Conservation (phyloP, 2,113 vertebrate species). For the Gymnarchus niloticus region DNA sequence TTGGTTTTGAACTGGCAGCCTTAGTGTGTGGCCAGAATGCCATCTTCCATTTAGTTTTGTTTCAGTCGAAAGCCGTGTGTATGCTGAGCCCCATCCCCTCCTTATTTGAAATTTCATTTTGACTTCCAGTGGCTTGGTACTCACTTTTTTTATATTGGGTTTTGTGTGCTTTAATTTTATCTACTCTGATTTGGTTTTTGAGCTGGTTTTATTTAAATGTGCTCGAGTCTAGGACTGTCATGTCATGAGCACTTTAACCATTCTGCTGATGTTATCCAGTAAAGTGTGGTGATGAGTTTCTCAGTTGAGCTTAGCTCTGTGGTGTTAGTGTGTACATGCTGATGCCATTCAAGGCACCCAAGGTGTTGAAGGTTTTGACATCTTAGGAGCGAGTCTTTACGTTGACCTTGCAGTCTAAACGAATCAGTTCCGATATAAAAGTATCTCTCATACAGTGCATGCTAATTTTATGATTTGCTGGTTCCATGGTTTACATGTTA, state of each 20-base stretch:
- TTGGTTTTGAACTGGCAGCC: too few relatives aligned
- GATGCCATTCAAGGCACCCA: not conserved
- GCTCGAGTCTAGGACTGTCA: too few relatives aligned
- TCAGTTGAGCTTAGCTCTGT: not conserved
- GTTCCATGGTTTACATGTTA: not conserved
- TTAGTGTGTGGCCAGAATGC: too few relatives aligned
- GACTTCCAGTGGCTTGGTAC: too few relatives aligned
- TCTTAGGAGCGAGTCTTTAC: not conserved
- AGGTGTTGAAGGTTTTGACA: not conserved
- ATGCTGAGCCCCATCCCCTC: too few relatives aligned
- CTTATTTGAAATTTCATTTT: too few relatives aligned
- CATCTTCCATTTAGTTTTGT: too few relatives aligned
- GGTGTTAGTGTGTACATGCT: not conserved
- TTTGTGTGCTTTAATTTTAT: not conserved
- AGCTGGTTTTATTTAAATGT: too few relatives aligned
- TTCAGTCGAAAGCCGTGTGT: too few relatives aligned
- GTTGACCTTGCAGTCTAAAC: too few relatives aligned
- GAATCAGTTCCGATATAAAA: too few relatives aligned
- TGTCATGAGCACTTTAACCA: not conserved
- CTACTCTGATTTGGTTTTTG: not conserved
- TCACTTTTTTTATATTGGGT: too few relatives aligned
- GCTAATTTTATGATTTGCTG: slow-evolving; percentile 2
- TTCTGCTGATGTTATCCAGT: not conserved
- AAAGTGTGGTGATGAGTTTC: not conserved
- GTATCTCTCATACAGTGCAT: not conserved